phyloP scores from a whole-genome alignment of 2,797 vertebrate genomes.

The Coluber constrictor region DNA sequence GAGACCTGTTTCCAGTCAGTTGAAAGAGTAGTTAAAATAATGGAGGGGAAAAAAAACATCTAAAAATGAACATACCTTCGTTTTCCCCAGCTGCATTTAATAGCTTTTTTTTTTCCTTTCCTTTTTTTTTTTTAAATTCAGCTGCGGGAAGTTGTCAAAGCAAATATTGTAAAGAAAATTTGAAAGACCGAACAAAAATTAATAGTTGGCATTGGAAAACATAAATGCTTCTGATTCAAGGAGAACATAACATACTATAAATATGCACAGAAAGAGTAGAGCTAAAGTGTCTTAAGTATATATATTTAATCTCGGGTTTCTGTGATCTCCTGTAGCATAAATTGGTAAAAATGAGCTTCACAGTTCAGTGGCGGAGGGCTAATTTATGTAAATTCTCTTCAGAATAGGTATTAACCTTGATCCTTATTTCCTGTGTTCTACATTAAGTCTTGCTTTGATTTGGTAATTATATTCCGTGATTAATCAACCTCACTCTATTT shows the following conservation, averaged over 20 bases:
- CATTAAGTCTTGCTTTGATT: conserved; percentile 66
- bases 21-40: neutral
- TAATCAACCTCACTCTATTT: conserved; percentile 46
- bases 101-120: fast-evolving
- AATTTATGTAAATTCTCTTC: conserved; percentile 65
- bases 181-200: neutral
- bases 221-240: neutral
- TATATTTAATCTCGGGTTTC: conserved; percentile 41
- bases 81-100: neutral
- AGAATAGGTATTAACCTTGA: conserved; percentile 62
- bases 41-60: neutral
- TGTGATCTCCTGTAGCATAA: conserved; percentile 36
- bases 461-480: conserved; percentile 64
- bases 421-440: conserved; percentile 51
- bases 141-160: neutral
- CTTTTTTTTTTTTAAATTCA: neutral
- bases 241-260: conserved; percentile 13
- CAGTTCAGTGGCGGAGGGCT: conserved; percentile 35
- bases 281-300: conserved; percentile 32
- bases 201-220: neutral
- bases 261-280: conserved; percentile 37
- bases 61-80: neutral
- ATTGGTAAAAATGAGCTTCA: conserved; percentile 48
- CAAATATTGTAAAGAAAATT: neutral
- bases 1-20: neutral